Base-by-base conservation (phyloP, 2,888 invertebrate genomes). In the Ichneumoninae sp. region DNA sequence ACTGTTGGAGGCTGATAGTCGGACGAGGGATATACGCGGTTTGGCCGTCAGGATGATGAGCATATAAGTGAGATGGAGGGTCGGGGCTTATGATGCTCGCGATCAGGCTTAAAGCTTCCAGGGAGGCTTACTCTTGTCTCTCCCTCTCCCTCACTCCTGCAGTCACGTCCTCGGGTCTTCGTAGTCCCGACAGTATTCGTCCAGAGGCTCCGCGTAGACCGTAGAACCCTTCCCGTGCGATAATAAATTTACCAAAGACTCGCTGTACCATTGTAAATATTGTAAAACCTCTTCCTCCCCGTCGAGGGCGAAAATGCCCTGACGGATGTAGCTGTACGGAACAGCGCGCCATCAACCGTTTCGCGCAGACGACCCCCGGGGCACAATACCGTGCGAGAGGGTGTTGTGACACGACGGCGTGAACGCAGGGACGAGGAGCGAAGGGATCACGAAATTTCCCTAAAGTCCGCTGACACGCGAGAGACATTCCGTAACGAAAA, bases 381-480 rank as follows among this genome's bases (percentile, higher is more conserved):
- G n/a, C 63, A 33, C 63, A 30, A 30, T n/a, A 33, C 57, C 16
- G n/a, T 16, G 16, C 30, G n/a, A 6, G 66, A 16, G 30, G 66
- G 52, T 22, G 52, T 30, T 57, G 65, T 16, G 68, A 69, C 50
- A 63, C 30, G 19, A 30, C 33, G 60, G 47, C 65, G 54, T 63
- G 54, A 83, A 60, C 26, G 63, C 52, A 19, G 50, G 3, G 47
- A 70, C 30, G 79, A 63, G 30, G 65, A 66, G 65, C 10, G 16
- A 33, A 36, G 69, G 36, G 33, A 65, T 80, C 60, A 68, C 70
- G 66, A 76, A 83, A 83, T 75, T 83, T 80, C 75, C 71, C 76
- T 80, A 80, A 80, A 80, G 80, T 80, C 54, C 76, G 71, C 70
- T 66, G 83, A 66, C 66, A 83, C 65, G 50, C 75, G 26, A 80